Conservation (phyloP, 2,888 invertebrate species). For the Gryllus longicercus region DNA sequence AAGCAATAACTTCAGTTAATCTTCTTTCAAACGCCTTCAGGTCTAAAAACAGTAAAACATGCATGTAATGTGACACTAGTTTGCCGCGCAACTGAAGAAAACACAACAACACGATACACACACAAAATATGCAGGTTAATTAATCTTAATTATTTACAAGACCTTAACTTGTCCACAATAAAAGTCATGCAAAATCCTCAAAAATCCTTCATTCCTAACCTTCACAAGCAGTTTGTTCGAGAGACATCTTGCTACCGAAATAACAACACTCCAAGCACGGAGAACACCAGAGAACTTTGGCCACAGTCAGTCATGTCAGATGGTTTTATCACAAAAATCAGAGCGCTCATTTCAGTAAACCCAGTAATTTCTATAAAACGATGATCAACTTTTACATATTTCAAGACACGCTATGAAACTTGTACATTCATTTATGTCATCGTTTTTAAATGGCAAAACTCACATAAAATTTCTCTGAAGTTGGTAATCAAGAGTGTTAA, state of each 20-base stretch:
- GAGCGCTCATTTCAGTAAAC: too few species aligned
- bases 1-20: constrained; percentile 93
- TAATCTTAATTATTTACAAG: background rate
- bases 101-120: background rate
- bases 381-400: too few species aligned
- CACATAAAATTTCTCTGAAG: too few species aligned
- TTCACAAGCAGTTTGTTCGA: constrained; percentile 90
- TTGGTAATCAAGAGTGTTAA: too few species aligned
- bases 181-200: background rate
- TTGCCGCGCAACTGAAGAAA: background rate
- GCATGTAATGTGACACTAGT: background rate
- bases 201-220: constrained; percentile 54
- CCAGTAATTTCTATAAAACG: too few species aligned
- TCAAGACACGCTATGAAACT: too few species aligned
- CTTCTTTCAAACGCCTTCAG: constrained; percentile 96
- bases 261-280: background rate
- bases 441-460: too few species aligned
- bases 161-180: background rate
- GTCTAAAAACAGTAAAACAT: constrained; percentile 61
- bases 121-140: background rate
- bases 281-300: too few species aligned
- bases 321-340: too few species aligned
- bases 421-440: too few species aligned
- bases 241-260: constrained; percentile 56
- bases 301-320: too few species aligned